Conservation (phyloP, 2,888 invertebrate genomes). For the Cabera pusaria region DNA sequence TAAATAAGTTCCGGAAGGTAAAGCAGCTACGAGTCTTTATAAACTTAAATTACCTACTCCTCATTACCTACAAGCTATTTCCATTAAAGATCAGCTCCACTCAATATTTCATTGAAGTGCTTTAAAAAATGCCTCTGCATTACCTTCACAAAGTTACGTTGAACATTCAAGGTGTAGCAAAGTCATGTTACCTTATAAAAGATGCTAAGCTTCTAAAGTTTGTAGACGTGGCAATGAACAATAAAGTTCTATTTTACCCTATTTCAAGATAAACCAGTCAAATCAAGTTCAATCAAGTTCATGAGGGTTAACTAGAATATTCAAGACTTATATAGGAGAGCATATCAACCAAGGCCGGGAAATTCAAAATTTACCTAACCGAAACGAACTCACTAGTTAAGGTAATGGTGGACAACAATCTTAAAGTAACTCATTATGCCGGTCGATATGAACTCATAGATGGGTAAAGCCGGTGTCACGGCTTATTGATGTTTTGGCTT, state of each 20-base stretch:
- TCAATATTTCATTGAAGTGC: too few species aligned
- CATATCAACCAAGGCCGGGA: too few species aligned
- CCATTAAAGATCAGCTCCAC: neutral
- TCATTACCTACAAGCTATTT: too few species aligned
- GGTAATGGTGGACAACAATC: constrained; percentile 23
- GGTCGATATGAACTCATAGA: constrained; percentile 29
- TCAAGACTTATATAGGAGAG: too few species aligned
- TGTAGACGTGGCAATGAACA: constrained; percentile 6
- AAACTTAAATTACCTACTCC: constrained; percentile 16
- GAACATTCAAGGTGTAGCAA: constrained; percentile 4
- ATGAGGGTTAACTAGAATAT: constrained; percentile 1
- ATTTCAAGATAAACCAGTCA: constrained; percentile 1
- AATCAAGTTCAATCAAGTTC: constrained; percentile 3
- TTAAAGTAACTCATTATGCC: constrained; percentile 30
- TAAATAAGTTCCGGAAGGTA: constrained; percentile 23
- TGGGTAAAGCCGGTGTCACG: constrained; percentile 14
- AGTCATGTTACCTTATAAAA: constrained; percentile 3
- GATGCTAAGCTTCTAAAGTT: constrained; percentile 5
- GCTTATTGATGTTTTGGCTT: constrained; percentile 8
- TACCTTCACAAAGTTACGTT: constrained; percentile 5
- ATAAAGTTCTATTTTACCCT: constrained; percentile 1
- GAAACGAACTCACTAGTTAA: constrained; percentile 11
- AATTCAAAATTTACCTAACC: too few species aligned
- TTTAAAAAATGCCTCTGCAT: constrained; percentile 5
- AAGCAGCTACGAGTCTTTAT: constrained; percentile 16